These are phyloP conservation scores for Steinernema scapterisci DNA, from an alignment of 2,888 invertebrate genomes.

Conservation along the genomic window DNA sequence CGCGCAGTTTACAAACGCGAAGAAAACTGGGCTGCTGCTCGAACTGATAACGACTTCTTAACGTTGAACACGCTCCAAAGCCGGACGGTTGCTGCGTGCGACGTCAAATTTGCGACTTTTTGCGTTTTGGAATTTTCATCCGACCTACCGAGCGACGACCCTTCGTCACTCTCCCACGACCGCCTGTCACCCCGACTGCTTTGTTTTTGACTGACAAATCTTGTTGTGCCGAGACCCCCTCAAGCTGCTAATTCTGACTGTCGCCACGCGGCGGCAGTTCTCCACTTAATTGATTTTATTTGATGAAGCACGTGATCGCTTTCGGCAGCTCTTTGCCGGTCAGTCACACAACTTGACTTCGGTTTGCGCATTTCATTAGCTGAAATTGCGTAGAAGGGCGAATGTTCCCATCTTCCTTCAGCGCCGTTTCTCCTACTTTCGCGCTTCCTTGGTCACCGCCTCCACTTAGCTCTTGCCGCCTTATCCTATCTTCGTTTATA, in stretches of 20 bases:
- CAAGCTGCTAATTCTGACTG: background rate
- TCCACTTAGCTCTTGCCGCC: background rate
- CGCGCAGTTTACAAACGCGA: background rate
- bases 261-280: background rate
- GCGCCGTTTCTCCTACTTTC: background rate
- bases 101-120: background rate
- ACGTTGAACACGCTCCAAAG: background rate
- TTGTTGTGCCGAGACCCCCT: background rate
- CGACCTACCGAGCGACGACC: background rate
- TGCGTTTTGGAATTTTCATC: background rate
- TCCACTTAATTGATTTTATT: slow-evolving; percentile 22
- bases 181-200: background rate
- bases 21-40: background rate
- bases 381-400: background rate
- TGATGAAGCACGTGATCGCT: slow-evolving; percentile 17
- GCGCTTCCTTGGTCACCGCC: background rate
- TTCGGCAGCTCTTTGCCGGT: background rate
- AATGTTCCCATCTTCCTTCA: background rate
- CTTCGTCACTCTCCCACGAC: slow-evolving; percentile 12
- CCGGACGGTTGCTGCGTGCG: background rate
- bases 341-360: slow-evolving; percentile 5
- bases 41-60: slow-evolving; percentile 4
- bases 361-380: slow-evolving; percentile 14
- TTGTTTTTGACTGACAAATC: slow-evolving; percentile 17
- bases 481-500: background rate